Evolutionary conservation across 1,140 invertebrate species (phyloP).

Genomic region (Mactra quadrangularis): DNA sequence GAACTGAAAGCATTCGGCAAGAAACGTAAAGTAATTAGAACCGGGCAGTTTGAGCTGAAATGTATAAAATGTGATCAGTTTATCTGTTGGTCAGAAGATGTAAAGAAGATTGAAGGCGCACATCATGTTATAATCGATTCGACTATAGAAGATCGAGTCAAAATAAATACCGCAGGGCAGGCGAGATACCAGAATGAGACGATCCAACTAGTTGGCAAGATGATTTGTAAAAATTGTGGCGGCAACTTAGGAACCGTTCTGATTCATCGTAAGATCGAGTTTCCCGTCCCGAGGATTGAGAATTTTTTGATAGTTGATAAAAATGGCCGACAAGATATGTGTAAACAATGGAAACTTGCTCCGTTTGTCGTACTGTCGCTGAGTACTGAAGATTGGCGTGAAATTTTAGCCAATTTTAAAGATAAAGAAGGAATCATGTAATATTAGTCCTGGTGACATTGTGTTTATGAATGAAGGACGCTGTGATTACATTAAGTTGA

Average conservation of each 20-base stretch:
- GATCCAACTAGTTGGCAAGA: slow-evolving; percentile 63
- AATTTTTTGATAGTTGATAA: slow-evolving; percentile 63
- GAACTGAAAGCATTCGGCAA: slow-evolving; percentile 38
- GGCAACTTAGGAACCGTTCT: slow-evolving; percentile 64
- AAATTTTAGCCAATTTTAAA: slow-evolving; percentile 3
- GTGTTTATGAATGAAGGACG: too few species aligned
- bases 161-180: not conserved
- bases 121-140: slow-evolving; percentile 66
- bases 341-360: slow-evolving; percentile 52
- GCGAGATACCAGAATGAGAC: slow-evolving; percentile 33
- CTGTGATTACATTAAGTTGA: too few species aligned
- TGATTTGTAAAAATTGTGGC: slow-evolving; percentile 67
- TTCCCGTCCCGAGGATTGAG: slow-evolving; percentile 66
- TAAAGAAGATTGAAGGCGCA: slow-evolving; percentile 63
- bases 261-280: slow-evolving; percentile 53
- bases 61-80: slow-evolving; percentile 68
- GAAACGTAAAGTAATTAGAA: slow-evolving; percentile 40
- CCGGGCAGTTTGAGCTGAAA: slow-evolving; percentile 59
- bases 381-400: slow-evolving; percentile 29
- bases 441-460: too few species aligned
- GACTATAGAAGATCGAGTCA: slow-evolving; percentile 50
- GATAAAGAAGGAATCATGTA: not conserved
- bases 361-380: slow-evolving; percentile 44
- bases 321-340: slow-evolving; percentile 40
- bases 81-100: slow-evolving; percentile 58